Conservation (phyloP, 1,140 invertebrate species). For the Sitodiplosis mosellana region DNA sequence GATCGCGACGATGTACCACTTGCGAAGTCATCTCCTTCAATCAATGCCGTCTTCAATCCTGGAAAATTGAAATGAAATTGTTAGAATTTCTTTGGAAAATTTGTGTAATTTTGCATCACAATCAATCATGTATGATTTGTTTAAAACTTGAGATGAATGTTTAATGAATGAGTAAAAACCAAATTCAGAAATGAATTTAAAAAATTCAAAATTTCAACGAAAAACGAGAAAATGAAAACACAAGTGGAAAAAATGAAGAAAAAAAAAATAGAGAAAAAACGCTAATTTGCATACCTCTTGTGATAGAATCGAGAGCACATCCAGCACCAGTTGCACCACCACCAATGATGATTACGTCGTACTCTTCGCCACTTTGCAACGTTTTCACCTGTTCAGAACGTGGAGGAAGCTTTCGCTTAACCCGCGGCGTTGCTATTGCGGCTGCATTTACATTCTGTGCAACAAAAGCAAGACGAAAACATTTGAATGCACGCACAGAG, state of each 20-base stretch:
- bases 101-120: no score
- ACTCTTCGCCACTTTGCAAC: conserved; percentile 54
- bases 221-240: background rate
- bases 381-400: conserved; percentile 64
- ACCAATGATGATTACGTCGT: conserved; percentile 90
- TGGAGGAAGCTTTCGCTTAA: conserved; percentile 55
- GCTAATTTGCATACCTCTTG: conserved; percentile 41
- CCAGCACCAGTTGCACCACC: conserved; percentile 89
- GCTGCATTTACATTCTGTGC: conserved; percentile 21
- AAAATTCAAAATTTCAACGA: background rate
- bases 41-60: conserved; percentile 89
- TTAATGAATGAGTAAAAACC: no score
- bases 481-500: no score
- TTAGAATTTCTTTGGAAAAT: conserved; percentile 2
- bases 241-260: background rate
- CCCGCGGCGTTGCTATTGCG: conserved; percentile 31
- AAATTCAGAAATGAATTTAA: no score
- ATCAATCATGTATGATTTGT: no score
- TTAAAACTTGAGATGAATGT: no score
- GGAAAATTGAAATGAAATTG: background rate
- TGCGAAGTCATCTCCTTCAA: conserved; percentile 95
- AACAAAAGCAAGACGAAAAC: background rate
- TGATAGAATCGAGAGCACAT: conserved; percentile 78
- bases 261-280: background rate
- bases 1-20: conserved; percentile 91